Base-by-base conservation (phyloP, 2,797 vertebrate genomes). In the Oreochromis grahami region DNA sequence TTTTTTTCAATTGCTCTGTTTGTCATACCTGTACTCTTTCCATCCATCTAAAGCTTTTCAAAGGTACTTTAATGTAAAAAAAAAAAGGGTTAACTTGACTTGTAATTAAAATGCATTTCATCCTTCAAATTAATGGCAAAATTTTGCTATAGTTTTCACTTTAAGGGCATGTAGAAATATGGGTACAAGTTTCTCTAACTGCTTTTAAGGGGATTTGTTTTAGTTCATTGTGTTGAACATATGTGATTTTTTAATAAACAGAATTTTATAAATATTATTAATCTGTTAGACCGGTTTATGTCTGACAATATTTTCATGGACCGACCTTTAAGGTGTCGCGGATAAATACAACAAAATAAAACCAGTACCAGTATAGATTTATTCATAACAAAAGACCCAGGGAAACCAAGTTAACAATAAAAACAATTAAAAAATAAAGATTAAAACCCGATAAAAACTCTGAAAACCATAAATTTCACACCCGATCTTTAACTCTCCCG, bases 391-490 rank as follows among this genome's bases (percentile, higher is more conserved):
- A 11, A 60, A 60, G 15, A 34, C 56, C 56, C 29, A 34, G 0
- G 1, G 1, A 60, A 19, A 60, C 29, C 29, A 60, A 34, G 56
- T 60, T 29, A 60, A 60, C 29, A 60, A 60, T 60, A 60, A 60
- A 60, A 60, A 60, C 0, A 0, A 50, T 21, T 3, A 11, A 60
- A 60, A 11, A 60, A 60, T 34, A 19, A 58, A 2, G 1, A 60
- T 60, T 32, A 34, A 19, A 58, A 60, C 19, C 11, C 0, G 0
- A 60, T 34, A 60, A 34, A 60, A 19, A 19, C 56, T 9, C 15
- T 58, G 0, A 58, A 58, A 58, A 58, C 29, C 29, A 58, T 34
- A 34, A 58, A 58, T 58, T 58, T 34, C 29, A 58, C 56, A 34
- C 56, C 15, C 3, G 0, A 58, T 34, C 15, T 58, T 34, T 58